These are phyloP conservation scores for Charina bottae DNA, from an alignment of 2,113 vertebrate species.

Conservation along the genomic window DNA sequence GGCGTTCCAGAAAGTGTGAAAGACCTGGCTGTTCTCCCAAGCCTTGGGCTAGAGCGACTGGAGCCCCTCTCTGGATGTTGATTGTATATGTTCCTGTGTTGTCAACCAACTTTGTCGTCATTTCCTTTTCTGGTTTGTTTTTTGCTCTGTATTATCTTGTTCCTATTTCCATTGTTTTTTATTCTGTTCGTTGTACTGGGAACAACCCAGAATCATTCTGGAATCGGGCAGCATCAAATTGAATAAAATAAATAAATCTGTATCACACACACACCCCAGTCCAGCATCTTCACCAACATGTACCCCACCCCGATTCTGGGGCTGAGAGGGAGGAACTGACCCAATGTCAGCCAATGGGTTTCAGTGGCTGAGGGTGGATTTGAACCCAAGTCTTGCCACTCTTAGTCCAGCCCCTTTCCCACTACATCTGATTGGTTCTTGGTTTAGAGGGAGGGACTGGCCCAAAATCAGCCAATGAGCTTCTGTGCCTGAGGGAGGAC, in stretches of 20 bases:
- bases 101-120: neutral
- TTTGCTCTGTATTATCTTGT: neutral
- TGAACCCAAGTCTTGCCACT: neutral
- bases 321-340: neutral
- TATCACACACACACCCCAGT: neutral
- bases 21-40: neutral
- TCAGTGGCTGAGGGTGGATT: neutral
- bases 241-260: neutral
- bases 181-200: neutral
- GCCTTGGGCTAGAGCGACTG: neutral
- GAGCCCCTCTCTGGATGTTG: neutral
- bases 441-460: neutral
- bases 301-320: neutral
- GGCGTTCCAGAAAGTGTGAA: neutral
- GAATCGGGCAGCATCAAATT: neutral
- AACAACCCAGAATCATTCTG: neutral
- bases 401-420: neutral
- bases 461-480: neutral
- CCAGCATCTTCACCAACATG: neutral
- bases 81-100: neutral
- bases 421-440: neutral
- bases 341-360: neutral
- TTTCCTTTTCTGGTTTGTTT: neutral
- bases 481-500: neutral
- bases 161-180: neutral